Conservation (phyloP, 2,113 vertebrate species). For the Haemorhous mexicanus region DNA sequence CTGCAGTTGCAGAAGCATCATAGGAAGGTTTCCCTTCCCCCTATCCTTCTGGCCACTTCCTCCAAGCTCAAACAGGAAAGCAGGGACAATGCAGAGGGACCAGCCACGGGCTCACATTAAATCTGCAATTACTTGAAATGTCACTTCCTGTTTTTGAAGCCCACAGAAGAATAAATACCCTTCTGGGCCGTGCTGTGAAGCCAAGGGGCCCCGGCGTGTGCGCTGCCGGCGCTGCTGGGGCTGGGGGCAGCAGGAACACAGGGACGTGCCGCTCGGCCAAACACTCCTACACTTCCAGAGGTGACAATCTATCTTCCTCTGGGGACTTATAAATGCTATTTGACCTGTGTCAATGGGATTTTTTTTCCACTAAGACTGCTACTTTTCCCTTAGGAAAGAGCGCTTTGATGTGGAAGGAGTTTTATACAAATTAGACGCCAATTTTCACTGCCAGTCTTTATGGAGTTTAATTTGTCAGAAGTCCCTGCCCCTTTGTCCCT, state of each 20-base stretch:
- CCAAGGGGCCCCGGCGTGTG: not conserved
- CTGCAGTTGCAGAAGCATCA: not conserved
- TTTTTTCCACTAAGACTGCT: not conserved
- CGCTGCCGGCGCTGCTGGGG: accelerated
- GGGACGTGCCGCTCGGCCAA: accelerated
- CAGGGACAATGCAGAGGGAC: conserved; percentile 58
- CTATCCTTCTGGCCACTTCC: conserved; percentile 47
- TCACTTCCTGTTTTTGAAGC: conserved; percentile 75
- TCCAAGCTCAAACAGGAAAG: conserved; percentile 73
- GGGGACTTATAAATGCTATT: not conserved
- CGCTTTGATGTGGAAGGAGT: not conserved
- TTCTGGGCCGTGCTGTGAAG: not conserved
- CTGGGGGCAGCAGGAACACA: not conserved
- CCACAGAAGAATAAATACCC: not conserved
- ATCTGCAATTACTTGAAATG: conserved; percentile 68
- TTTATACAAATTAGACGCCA: not conserved
- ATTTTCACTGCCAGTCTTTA: not conserved
- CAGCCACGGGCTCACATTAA: conserved; percentile 45
- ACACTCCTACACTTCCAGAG: not conserved
- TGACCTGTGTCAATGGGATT: not conserved
- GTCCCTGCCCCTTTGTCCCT: not conserved
- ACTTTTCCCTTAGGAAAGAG: not conserved
- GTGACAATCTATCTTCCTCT: not conserved
- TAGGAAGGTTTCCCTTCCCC: not conserved
- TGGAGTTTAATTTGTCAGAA: not conserved